Evolutionary conservation across 2,797 vertebrate genomes (phyloP), one percentile per base, ranked within the genome.

Genomic region (Platalea minor): DNA sequence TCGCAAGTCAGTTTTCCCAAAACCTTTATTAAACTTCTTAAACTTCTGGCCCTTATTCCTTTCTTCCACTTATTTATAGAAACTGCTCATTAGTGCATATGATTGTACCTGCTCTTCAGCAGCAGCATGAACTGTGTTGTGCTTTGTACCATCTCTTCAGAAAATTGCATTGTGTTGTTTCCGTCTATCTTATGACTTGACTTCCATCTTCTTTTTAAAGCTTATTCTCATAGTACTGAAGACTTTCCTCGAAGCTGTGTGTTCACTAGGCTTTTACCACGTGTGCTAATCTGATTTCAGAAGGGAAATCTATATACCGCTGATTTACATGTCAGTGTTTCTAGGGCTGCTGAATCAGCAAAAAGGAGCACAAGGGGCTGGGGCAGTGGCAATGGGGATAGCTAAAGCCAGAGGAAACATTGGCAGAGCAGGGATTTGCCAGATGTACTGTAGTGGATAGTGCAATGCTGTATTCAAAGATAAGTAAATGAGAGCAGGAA

Each of bases 1-100:
- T 37, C 7, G 7, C 16, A 20, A 50, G 5, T 75, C 9, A 9
- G 3, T 72, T 81, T 87, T 21, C 17, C 7, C 18, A 35, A 53
- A 45, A 45, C 35, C 0, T 57, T 78, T 37, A 5, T 53, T 51
- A 86, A 81, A 29, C 0, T 25, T 45, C 4, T 5, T 61, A 67
- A 78, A 70, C 19, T 69, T 89, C 4, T 48, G 5, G 5, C 46
- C 29, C 17, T 83, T 39, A 9, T 11, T 39, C 19, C 19, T 93
- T 82, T 82, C n/a, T 85, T 74, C 54, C 35, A 37, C 69, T 72
- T 77, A 46, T 67, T 91, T 70, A 24, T n/a, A 87, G 81, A 78
- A 75, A 17, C 25, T 67, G 39, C 9, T 91, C 5, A 61, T 26
- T 48, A 61, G 24, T 41, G 28, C 23, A 18, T 43, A 20, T 17